A percentile compares a stretch with the other conserved stretches of the same genome.
Conservation (phyloP, 2,797 vertebrate species). For the Staurois parvus region DNA sequence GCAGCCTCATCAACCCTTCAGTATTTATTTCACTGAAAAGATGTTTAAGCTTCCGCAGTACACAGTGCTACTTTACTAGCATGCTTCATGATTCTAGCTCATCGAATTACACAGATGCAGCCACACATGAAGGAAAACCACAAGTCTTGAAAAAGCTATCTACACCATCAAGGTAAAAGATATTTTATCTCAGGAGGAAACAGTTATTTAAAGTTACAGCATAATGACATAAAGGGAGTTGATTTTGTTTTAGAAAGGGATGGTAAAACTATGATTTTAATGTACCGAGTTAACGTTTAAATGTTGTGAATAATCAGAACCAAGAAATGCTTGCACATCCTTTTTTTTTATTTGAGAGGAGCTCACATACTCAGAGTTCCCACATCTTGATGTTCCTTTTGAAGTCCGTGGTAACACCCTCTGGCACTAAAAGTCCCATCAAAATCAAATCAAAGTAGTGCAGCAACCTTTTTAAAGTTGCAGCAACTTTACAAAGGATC, state of each 20-base stretch:
- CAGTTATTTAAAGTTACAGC: background rate
- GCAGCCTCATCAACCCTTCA: conserved; percentile 2
- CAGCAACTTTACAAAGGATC: too few relatives aligned
- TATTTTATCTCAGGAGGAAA: background rate
- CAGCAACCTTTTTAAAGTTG: too few relatives aligned
- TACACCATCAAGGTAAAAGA: background rate
- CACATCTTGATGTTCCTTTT: too few relatives aligned
- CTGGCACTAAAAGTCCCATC: too few relatives aligned
- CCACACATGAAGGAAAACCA: background rate
- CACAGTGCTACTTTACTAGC: conserved; percentile 1
- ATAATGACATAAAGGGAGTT: background rate
- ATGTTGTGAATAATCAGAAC: too few relatives aligned
- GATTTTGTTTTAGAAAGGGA: background rate
- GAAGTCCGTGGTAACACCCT: too few relatives aligned
- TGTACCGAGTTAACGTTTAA: too few relatives aligned
- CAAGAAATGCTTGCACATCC: too few relatives aligned
- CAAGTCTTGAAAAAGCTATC: conserved; percentile 15
- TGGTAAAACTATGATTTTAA: too few relatives aligned
- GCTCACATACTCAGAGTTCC: too few relatives aligned
- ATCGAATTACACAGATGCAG: background rate
- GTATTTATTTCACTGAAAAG: conserved; percentile 4
- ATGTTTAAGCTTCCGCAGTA: background rate
- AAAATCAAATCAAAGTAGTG: too few relatives aligned
- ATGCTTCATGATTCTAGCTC: background rate
- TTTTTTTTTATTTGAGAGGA: too few relatives aligned